Evolutionary conservation across 2,113 vertebrate species (phyloP).

Genomic region (Anser cygnoides): DNA sequence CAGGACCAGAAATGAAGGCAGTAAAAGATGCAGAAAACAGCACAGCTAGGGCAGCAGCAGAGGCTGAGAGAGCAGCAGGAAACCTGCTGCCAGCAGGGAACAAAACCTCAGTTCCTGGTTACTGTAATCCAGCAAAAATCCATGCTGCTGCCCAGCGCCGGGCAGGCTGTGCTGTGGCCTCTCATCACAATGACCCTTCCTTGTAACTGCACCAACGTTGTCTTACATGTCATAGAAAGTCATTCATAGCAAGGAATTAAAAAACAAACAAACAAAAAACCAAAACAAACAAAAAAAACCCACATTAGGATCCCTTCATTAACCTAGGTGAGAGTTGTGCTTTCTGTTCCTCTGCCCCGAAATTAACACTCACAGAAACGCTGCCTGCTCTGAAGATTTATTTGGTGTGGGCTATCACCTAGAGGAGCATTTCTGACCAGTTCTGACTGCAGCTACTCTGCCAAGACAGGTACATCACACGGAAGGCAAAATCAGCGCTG

Average conservation of each 20-base stretch:
- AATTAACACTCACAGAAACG: neutral
- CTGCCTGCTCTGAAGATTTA: neutral
- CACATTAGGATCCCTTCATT: neutral
- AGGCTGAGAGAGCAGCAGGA: neutral
- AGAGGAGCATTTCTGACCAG: neutral
- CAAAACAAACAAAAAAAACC: neutral
- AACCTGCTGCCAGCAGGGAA: neutral
- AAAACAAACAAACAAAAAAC: no score
- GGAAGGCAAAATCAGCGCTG: neutral
- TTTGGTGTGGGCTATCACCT: neutral
- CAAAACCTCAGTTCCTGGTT: neutral
- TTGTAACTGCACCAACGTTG: rapidly evolving
- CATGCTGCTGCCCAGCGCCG: neutral
- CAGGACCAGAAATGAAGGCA: neutral
- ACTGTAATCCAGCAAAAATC: neutral
- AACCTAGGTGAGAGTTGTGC: neutral
- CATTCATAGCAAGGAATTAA: neutral
- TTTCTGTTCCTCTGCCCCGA: neutral
- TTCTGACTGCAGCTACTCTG: neutral
- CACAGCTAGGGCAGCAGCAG: neutral
- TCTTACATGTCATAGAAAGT: neutral
- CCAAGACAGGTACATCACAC: neutral
- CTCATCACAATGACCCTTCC: neutral
- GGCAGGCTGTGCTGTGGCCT: neutral
- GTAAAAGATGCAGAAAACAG: neutral